Base-by-base conservation (phyloP, 2,797 vertebrate genomes). In the Anguilla pacifica region DNA sequence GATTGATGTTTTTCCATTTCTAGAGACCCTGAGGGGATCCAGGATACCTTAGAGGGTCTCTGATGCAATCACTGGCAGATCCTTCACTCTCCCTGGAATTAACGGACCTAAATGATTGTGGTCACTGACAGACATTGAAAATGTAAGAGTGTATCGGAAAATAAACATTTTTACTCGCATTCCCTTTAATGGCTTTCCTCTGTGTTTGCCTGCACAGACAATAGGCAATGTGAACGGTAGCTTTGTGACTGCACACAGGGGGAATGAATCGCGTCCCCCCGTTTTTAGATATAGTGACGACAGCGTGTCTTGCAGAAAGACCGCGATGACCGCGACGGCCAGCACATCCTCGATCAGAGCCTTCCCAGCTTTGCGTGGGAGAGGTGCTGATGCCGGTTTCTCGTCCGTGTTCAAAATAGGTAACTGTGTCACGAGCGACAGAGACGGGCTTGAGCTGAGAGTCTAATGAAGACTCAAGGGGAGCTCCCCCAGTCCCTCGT, bases 371-470 rank as follows among this genome's bases (percentile, higher is more conserved):
- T 53, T 11, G 51, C 51, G 51, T 53, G 39, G 39, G 39, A 43
- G 39, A 43, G 39, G 3, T 43, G 39, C 70, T 83, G 49, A 46
- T 17, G 15, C 2, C 39, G 70, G 19, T 0, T 39, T 25, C 74
- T 28, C 51, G 87, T 59, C 28, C 86, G 87, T 70, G 70, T 64
- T 77, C 46, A 85, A 85, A 77, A 74, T 74, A 28, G 10, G 84
- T 22, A 53, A 86, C 84, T 67, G 74, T 86, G 84, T 88, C 72
- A 81, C 19, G 9, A 57, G 72, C 0, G 31, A 53, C 28, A 25
- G 49, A 86, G 28, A n/a, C 28, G 43, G 46, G 72, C 10, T 17
- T 53, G 11, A 25, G 39, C 35, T 19, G 11, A 4, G 84, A 39
- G 46, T 88, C 57, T 86, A 88, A 86, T 83, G 74, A 83, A 3